Evolutionary conservation across 2,888 invertebrate species (phyloP).

Genomic region (Drosophila mercatorum): DNA sequence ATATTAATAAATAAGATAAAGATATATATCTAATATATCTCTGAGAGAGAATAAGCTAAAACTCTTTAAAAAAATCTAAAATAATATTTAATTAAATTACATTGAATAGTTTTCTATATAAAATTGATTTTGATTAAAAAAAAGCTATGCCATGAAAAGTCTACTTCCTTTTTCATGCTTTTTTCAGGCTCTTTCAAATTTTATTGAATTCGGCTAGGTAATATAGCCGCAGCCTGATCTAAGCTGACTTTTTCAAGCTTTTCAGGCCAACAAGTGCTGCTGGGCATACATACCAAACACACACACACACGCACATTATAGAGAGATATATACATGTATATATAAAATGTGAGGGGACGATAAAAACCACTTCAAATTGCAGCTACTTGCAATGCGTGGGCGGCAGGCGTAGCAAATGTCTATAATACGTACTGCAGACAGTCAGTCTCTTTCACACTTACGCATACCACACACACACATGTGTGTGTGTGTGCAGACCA

Average conservation of each 20-base stretch:
- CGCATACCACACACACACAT: slow-evolving; percentile 12
- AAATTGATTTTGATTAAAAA: too few relatives aligned
- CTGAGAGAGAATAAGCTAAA: too few relatives aligned
- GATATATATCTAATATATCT: too few relatives aligned
- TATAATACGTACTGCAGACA: slow-evolving; percentile 50
- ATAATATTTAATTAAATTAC: too few relatives aligned
- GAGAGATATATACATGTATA: not conserved
- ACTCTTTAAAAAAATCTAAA: too few relatives aligned
- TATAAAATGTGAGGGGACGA: slow-evolving; percentile 26
- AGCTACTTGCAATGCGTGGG: slow-evolving; percentile 54
- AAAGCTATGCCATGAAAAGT: too few relatives aligned
- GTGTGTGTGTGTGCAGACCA: slow-evolving; percentile 34
- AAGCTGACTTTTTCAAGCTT: not conserved
- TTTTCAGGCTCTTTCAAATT: too few relatives aligned
- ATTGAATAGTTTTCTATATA: too few relatives aligned
- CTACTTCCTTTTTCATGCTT: too few relatives aligned
- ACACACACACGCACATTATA: not conserved
- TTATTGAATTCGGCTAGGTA: not conserved
- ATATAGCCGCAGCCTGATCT: not conserved
- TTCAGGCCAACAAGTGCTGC: slow-evolving; percentile 5
- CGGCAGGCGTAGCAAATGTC: slow-evolving; percentile 9
- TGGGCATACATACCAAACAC: not conserved
- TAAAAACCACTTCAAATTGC: slow-evolving; percentile 57
- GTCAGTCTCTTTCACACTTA: slow-evolving; percentile 45
- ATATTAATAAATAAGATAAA: too few relatives aligned